Evolutionary conservation across 2,888 invertebrate genomes (phyloP).

Genomic region (Ophonus ardosiacus): DNA sequence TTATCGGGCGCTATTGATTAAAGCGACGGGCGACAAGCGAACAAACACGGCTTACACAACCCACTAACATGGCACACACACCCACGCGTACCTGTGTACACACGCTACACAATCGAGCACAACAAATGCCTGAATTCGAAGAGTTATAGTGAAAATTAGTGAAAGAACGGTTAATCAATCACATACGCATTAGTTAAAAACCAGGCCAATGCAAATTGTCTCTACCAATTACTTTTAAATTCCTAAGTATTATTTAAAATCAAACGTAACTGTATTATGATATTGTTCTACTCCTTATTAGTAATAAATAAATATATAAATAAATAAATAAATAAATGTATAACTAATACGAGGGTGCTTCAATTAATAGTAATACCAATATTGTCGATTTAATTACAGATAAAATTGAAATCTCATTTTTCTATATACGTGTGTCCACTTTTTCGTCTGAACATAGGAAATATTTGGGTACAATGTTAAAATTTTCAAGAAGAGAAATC

Average conservation of each 20-base stretch:
- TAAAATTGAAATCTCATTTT: too few species aligned
- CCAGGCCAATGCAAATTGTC: neutral
- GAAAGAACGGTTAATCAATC: neutral
- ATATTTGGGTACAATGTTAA: too few species aligned
- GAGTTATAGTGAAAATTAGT: neutral
- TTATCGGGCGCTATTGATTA: conserved; percentile 52
- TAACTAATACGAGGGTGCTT: too few species aligned
- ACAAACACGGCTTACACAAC: conserved; percentile 19
- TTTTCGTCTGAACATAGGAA: too few species aligned
- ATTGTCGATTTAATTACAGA: too few species aligned
- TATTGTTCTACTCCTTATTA: too few species aligned
- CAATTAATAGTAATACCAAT: too few species aligned
- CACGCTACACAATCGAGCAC: neutral
- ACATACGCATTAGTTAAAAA: neutral
- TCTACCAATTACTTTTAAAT: neutral
- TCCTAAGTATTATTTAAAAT: neutral
- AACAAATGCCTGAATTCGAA: neutral
- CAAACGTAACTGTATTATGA: too few species aligned
- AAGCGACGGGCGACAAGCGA: conserved; percentile 18
- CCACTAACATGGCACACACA: conserved; percentile 3
- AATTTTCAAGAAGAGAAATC: too few species aligned
- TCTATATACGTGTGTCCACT: too few species aligned
- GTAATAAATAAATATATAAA: too few species aligned
- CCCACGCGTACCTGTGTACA: neutral
- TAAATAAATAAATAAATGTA: too few species aligned